Conservation (phyloP, 2,113 vertebrate species). For the Grallaria varia region DNA sequence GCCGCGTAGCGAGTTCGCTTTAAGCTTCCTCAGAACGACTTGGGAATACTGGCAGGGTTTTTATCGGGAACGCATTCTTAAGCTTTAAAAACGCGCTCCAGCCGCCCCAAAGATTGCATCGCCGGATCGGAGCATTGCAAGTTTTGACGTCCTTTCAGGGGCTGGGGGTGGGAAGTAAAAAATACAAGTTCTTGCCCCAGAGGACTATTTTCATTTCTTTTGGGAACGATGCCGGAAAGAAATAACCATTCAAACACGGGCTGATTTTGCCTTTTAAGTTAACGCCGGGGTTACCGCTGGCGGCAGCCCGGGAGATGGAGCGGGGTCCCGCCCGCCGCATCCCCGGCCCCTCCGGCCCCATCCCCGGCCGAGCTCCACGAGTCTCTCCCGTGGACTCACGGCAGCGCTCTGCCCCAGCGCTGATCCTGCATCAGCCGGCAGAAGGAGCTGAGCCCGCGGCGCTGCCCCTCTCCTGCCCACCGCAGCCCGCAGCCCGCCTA, state of each 20-base stretch:
- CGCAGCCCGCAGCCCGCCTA: background rate
- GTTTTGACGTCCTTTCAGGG: background rate
- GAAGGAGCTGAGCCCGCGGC: background rate
- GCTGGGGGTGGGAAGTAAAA: background rate
- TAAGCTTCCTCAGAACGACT: background rate
- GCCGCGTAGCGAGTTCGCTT: background rate
- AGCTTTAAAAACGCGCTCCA: background rate
- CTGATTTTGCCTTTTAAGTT: background rate
- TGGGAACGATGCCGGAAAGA: background rate
- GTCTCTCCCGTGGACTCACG: accelerated
- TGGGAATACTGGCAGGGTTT: background rate
- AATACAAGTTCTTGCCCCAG: background rate
- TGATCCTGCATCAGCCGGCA: background rate
- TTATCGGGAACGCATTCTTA: background rate
- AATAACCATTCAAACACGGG: background rate
- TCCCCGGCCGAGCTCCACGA: accelerated
- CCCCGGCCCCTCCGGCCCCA: too few relatives aligned
- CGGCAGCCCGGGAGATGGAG: background rate
- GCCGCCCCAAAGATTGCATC: background rate
- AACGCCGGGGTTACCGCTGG: background rate
- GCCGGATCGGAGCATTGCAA: background rate
- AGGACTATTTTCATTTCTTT: background rate
- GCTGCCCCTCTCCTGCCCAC: background rate
- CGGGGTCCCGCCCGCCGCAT: background rate
- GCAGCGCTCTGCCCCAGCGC: background rate